phyloP scores from a whole-genome alignment of 2,888 invertebrate species.

The Amiota minor region DNA sequence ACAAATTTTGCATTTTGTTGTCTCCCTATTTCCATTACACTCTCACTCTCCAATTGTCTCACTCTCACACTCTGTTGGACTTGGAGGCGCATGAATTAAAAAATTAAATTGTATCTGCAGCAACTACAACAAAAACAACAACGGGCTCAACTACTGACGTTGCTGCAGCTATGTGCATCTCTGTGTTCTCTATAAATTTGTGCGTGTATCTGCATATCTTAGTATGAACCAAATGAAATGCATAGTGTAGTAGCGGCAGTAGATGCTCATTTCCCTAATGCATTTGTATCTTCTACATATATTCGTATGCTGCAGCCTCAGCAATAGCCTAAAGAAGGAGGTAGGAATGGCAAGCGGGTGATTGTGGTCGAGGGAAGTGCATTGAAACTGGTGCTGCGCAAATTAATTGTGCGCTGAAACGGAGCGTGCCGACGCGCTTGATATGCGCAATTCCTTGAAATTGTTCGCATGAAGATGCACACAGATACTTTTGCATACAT shows the following conservation, averaged over 20 bases:
- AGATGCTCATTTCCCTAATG: constrained; percentile 57
- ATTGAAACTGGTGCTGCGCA: constrained; percentile 56
- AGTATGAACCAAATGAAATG: background rate
- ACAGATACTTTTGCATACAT: background rate
- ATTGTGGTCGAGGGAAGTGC: background rate
- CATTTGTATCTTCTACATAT: constrained; percentile 49
- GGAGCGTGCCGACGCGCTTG: constrained; percentile 73
- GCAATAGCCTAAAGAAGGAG: background rate
- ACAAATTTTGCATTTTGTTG: constrained; percentile 66
- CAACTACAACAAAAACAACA: constrained; percentile 1
- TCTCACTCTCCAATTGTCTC: constrained; percentile 42
- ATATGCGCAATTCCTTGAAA: constrained; percentile 73
- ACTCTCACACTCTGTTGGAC: constrained; percentile 42
- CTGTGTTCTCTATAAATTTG: constrained; percentile 9
- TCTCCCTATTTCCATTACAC: constrained; percentile 46
- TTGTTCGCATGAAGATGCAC: constrained; percentile 64
- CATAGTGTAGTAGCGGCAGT: background rate
- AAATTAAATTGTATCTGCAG: constrained; percentile 65
- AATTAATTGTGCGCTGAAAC: constrained; percentile 72
- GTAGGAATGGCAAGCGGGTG: background rate
- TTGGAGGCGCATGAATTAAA: constrained; percentile 63
- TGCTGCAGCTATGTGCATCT: constrained; percentile 6
- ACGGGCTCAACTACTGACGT: background rate
- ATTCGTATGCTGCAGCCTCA: constrained; percentile 10
- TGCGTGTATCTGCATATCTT: constrained; percentile 30